Conservation (phyloP, 2,797 vertebrate species). For the Loris lydekkerianus region DNA sequence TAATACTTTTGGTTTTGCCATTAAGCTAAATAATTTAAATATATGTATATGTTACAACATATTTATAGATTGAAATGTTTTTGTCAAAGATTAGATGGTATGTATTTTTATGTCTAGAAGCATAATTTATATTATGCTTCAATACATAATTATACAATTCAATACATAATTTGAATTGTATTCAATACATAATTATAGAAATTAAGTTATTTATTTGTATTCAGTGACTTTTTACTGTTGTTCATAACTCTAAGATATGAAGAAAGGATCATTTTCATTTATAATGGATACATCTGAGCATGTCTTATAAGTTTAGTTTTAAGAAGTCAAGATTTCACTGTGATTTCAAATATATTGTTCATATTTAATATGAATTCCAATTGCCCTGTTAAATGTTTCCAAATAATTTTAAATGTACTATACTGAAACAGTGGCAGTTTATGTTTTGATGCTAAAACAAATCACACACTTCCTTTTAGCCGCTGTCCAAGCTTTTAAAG, state of each 20-base stretch:
- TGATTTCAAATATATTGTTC: neutral
- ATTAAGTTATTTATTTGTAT: conserved; percentile 53
- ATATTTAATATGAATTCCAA: conserved; percentile 18
- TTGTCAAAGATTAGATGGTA: conserved; percentile 4
- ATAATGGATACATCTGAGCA: conserved; percentile 1
- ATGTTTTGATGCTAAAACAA: conserved; percentile 44
- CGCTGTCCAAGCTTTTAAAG: conserved; percentile 90
- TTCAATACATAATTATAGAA: conserved; percentile 15
- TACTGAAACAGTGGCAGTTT: conserved; percentile 7
- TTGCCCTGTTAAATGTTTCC: conserved; percentile 50
- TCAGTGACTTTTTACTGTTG: conserved; percentile 33
- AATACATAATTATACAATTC: neutral
- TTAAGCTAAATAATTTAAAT: conserved; percentile 33
- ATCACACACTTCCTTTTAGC: conserved; percentile 82
- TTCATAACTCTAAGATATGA: neutral
- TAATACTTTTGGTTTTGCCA: conserved; percentile 31
- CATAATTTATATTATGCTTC: neutral
- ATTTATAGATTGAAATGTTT: conserved; percentile 40
- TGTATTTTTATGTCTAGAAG: conserved; percentile 51
- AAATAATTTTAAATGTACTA: neutral
- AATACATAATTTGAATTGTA: neutral
- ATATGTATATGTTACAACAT: conserved; percentile 28
- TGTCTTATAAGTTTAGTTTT: conserved; percentile 11
- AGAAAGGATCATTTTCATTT: conserved; percentile 12
- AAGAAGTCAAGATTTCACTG: conserved; percentile 34